Evolutionary conservation across 2,797 vertebrate genomes (phyloP).

Genomic region (Enteromius mattozi): DNA sequence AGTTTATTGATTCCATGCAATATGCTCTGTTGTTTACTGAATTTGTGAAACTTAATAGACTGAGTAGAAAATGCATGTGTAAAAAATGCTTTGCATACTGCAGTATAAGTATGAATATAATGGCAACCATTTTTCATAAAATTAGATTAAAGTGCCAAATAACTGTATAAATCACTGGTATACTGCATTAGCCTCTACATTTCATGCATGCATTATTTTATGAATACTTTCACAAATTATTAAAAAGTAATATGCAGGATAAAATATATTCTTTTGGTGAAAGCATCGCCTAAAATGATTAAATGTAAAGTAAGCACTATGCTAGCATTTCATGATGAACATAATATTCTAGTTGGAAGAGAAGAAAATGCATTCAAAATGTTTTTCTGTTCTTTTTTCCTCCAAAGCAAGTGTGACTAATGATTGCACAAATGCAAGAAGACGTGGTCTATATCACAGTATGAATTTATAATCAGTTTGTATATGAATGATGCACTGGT

Average conservation of each 20-base stretch:
- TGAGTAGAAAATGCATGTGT: neutral
- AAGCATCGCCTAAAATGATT: neutral
- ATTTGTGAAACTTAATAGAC: neutral
- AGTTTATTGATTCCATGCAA: neutral
- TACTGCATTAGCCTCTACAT: neutral
- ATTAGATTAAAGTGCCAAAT: slow-evolving; percentile 10
- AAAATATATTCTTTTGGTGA: neutral
- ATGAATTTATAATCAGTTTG: neutral
- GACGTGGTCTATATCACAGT: neutral
- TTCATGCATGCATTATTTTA: neutral
- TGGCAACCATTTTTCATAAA: slow-evolving; percentile 17
- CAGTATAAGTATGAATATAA: neutral
- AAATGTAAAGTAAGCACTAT: neutral
- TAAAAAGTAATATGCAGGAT: neutral
- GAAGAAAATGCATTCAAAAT: neutral
- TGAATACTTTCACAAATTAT: neutral
- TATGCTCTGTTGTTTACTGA: neutral
- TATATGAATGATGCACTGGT: neutral
- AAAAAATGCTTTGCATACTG: neutral
- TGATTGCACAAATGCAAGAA: neutral
- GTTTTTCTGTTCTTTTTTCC: neutral
- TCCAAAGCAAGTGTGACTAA: neutral
- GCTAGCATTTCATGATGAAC: neutral
- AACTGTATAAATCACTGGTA: neutral
- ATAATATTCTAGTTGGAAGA: neutral